Conservation (phyloP, 2,797 vertebrate species). For the Ambastaia sidthimunki region DNA sequence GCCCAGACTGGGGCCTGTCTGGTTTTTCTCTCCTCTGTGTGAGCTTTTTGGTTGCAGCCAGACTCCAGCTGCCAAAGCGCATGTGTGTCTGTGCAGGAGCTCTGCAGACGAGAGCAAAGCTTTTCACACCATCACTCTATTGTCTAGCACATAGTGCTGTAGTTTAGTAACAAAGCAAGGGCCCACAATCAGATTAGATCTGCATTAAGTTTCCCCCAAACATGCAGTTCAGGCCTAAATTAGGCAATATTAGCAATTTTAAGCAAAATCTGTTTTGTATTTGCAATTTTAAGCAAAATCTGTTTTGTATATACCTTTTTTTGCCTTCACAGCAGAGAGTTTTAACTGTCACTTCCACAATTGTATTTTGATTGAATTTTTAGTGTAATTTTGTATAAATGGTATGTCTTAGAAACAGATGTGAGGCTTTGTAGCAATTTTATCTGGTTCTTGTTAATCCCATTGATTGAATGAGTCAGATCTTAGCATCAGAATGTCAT, state of each 20-base stretch:
- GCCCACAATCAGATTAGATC: conserved; percentile 40
- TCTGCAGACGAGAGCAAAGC: conserved; percentile 1
- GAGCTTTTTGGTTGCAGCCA: conserved; percentile 46
- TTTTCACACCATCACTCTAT: conserved; percentile 45
- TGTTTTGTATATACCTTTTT: too few species aligned
- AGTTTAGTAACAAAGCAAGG: conserved; percentile 17
- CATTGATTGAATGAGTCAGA: background rate
- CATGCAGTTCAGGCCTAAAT: background rate
- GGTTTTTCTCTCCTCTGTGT: conserved; percentile 52
- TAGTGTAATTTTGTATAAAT: too few species aligned
- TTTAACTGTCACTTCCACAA: too few species aligned
- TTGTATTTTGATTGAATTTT: too few species aligned
- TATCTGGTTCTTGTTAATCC: background rate
- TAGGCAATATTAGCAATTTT: too few species aligned
- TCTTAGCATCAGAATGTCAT: background rate
- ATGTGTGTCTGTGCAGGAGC: conserved; percentile 58
- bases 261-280: too few species aligned
- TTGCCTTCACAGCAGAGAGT: too few species aligned
- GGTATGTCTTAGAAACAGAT: too few species aligned
- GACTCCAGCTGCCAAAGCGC: conserved; percentile 62
- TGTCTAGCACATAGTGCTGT: conserved; percentile 15
- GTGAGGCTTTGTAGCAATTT: too few species aligned
- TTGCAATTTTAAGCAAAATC: too few species aligned
- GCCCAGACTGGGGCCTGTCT: background rate
- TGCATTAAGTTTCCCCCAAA: conserved; percentile 7